Evolutionary conservation across 1,140 invertebrate genomes (phyloP), one percentile per base, ranked within the genome.

Genomic region (Apis laboriosa): DNA sequence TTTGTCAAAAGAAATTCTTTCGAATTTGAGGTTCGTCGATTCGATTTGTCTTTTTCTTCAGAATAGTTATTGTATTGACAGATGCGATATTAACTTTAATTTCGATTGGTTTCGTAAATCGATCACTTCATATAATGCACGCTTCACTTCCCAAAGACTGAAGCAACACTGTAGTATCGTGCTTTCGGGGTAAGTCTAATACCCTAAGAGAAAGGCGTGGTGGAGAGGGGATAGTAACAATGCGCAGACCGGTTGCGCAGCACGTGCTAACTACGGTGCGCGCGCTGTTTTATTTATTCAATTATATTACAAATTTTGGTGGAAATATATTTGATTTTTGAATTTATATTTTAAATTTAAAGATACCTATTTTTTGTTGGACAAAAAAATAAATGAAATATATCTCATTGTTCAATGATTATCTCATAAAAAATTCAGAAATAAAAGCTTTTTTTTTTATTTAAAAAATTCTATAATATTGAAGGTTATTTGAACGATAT

Each of bases 231-330:
- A 73, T 72, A 56, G 58, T 91, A 60, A 55, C 28, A 43, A 9
- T 71, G 89, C 91, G 91, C 91, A 92, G 75, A 90, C 92, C 91
- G 90, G 28, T 64, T 70, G 90, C 91, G 91, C 91, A 92, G 77
- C 91, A 92, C 91, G 90, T 92, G 91, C 76, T 7, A 9, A 8
- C 49, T 21, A 13, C 19, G 9, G 2, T 11, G 43, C 61, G 28
- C 49, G n/a, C 43, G 24, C 17, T 21, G 15, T 9, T 11, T 34
- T 28, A 43, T 60, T 24, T 24, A 58, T 21, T 79, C n/a, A 19
- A 51, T 56, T 17, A 73, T 11, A 28, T 19, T 72, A 72, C 11
- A 9, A 34, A 56, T 43, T 73, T 73, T 9, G 11, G 28, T n/a
- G 21, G 2, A 71, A 17, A 53, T 55, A 71, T 4, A 5, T 17